These are phyloP conservation scores for Salminus brasiliensis DNA, from an alignment of 2,113 vertebrate species.

Conservation along the genomic window DNA sequence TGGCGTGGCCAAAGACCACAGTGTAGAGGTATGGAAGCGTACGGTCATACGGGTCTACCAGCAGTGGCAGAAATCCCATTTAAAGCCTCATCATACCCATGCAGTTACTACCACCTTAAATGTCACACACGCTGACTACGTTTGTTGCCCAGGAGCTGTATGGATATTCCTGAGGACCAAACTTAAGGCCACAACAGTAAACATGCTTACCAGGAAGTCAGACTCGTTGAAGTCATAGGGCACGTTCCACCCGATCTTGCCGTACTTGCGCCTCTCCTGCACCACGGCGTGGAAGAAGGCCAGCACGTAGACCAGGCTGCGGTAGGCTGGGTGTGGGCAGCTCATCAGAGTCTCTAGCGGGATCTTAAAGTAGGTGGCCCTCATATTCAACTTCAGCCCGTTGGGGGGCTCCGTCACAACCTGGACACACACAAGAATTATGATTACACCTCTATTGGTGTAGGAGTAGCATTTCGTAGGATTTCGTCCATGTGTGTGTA, in stretches of 20 bases:
- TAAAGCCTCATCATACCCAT: too few relatives aligned
- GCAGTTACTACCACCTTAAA: too few relatives aligned
- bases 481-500: too few relatives aligned
- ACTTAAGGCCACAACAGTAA: too few relatives aligned
- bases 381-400: conserved; percentile 93
- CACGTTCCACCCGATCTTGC: conserved; percentile 96
- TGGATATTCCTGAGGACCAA: too few relatives aligned
- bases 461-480: neutral
- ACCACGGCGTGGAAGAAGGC: conserved; percentile 97
- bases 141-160: too few relatives aligned
- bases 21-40: too few relatives aligned
- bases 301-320: conserved; percentile 87
- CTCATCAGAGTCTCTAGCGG: conserved; percentile 73
- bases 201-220: conserved; percentile 86
- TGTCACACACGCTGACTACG: too few relatives aligned
- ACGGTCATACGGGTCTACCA: too few relatives aligned
- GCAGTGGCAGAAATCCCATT: too few relatives aligned
- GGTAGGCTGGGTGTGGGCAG: conserved; percentile 86
- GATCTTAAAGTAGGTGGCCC: conserved; percentile 92
- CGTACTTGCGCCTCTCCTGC: conserved; percentile 94
- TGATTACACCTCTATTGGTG: neutral
- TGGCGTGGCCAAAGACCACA: too few relatives aligned
- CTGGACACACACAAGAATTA: conserved; percentile 63
- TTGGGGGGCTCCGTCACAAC: conserved; percentile 95
- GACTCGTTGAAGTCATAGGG: conserved; percentile 95